Evolutionary conservation across 2,797 vertebrate genomes (phyloP).

Genomic region (Momotus momota): DNA sequence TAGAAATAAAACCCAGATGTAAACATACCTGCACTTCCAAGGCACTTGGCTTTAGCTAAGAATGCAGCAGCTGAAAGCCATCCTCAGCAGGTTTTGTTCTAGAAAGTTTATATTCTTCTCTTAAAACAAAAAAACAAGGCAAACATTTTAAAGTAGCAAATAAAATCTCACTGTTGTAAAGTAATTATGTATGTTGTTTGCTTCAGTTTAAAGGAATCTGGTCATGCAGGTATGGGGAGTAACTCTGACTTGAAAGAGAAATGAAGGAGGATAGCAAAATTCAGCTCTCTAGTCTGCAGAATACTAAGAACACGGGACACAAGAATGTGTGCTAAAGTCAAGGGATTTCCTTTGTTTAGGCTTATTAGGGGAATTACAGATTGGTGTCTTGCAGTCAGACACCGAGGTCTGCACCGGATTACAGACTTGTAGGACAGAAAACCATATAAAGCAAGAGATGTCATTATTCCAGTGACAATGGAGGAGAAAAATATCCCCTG

Average conservation of each 20-base stretch:
- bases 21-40: constrained; percentile 58
- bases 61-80: constrained; percentile 26
- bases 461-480: constrained; percentile 75
- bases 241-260: constrained; percentile 22
- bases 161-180: constrained; percentile 33
- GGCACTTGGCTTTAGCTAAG: constrained; percentile 42
- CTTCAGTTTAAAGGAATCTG: background rate
- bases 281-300: constrained; percentile 33
- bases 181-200: constrained; percentile 10
- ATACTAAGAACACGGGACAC: constrained; percentile 20
- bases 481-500: constrained; percentile 70
- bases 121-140: background rate
- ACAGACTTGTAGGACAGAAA: constrained; percentile 68
- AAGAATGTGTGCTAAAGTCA: constrained; percentile 58
- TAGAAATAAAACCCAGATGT: constrained; percentile 69
- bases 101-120: background rate
- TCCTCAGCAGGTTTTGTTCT: constrained; percentile 2
- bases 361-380: constrained; percentile 64
- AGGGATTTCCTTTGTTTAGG: constrained; percentile 76
- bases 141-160: constrained; percentile 19
- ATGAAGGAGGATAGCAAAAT: background rate
- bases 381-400: constrained; percentile 65
- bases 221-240: background rate
- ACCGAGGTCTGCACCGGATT: constrained; percentile 70
- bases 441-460: constrained; percentile 75